Base-by-base conservation (phyloP, 2,888 invertebrate genomes). In the Drosophila atripex region DNA sequence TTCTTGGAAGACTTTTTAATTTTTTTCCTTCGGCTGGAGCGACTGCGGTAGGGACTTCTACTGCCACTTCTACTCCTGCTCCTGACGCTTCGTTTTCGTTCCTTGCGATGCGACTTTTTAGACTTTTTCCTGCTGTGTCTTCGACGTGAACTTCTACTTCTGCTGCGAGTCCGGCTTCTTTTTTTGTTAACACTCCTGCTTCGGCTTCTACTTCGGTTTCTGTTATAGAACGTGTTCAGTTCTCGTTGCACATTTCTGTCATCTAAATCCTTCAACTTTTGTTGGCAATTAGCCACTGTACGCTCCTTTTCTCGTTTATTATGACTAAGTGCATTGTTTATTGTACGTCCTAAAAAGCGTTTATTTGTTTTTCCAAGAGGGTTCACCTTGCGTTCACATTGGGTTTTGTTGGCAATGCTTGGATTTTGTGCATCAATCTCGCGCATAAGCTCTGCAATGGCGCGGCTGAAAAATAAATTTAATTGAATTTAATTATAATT, bases 301-400 rank as follows among this genome's bases (percentile, higher is more conserved):
- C 80, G 71, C 9, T 80, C 86, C 14, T 45, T 61, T 61, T 85
- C 75, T 0, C 90, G 77, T 18, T 79, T 78, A 51, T 90, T 90
- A 25, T 90, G 87, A 0, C 74, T 77, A 9, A 90, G 51, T 0
- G 78, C 80, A 0, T 77, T 88, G n/a, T 71, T 82, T 8, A 90
- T 76, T 0, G 90, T 90, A 3, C 90, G 75, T 0, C 88, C 89
- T 0, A 90, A 64, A 50, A 90, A 90, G 3, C 79, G 80, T 71
- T 89, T 90, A 50, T 90, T 90, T 18, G 90, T 78, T 57, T 71
- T 89, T 1, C 87, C 86, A 23, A 90, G 52, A 0, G 90, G 89
- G 77, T 90, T 90, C 28, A 85, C 77, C 71, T 89, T 89, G 11
- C 90, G 82, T 35, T 89, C 90, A 16, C 1, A 18, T 4, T 73